A percentile compares a stretch with the other conserved stretches of the same genome.
Evolutionary conservation across 1,140 invertebrate species (phyloP).

Genomic region (Euura saliciscinereae): DNA sequence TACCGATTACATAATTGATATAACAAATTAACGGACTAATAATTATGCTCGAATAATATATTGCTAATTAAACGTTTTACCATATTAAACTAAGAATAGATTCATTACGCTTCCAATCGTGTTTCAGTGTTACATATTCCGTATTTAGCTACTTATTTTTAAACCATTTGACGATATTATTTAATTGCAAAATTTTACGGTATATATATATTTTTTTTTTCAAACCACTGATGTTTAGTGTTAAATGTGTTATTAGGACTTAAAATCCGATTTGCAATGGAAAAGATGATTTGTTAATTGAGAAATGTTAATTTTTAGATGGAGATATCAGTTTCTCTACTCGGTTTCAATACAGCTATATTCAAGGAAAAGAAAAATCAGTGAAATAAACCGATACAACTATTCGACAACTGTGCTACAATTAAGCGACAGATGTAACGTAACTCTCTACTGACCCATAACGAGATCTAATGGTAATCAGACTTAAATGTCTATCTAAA

Average conservation of each 20-base stretch:
- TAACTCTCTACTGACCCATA: conserved; percentile 1
- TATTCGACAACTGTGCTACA: not conserved
- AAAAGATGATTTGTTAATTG: too few relatives aligned
- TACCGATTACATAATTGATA: not conserved
- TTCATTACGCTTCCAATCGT: not conserved
- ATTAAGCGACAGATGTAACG: not conserved
- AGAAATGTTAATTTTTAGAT: too few relatives aligned
- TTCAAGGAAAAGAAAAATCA: not conserved
- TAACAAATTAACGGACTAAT: not conserved
- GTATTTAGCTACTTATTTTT: too few relatives aligned
- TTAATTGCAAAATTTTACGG: too few relatives aligned
- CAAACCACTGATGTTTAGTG: too few relatives aligned
- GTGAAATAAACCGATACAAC: not conserved
- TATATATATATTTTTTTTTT: too few relatives aligned
- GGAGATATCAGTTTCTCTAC: too few relatives aligned
- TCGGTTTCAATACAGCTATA: too few relatives aligned
- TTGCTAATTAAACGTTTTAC: not conserved
- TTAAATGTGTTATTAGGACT: too few relatives aligned
- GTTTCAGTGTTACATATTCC: too few relatives aligned
- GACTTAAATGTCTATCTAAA: not conserved
- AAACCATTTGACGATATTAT: too few relatives aligned
- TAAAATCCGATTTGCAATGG: too few relatives aligned
- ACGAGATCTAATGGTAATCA: conserved; percentile 1
- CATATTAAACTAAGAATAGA: not conserved
- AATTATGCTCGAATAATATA: not conserved